Conservation (phyloP, 2,888 invertebrate genomes). For the Polymixis flavicincta region DNA sequence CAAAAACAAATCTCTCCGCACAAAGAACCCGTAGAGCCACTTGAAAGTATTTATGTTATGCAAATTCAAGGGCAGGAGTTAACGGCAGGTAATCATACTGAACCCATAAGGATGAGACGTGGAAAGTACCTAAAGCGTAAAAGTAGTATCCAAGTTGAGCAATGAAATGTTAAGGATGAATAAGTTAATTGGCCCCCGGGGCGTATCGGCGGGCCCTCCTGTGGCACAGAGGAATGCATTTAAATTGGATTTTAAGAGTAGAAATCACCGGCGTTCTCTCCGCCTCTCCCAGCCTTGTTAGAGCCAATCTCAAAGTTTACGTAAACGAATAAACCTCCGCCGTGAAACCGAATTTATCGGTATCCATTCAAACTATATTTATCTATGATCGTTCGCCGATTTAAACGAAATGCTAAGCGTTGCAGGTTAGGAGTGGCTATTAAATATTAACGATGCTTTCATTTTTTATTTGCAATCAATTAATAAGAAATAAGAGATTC, state of each 20-base stretch:
- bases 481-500: background rate
- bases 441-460: constrained; percentile 35
- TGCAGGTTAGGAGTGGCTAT: constrained; percentile 42
- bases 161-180: constrained; percentile 91
- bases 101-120: constrained; percentile 71
- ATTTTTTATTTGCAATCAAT: constrained; percentile 27
- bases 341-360: constrained; percentile 86
- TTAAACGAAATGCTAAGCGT: constrained; percentile 59
- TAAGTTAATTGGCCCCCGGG: constrained; percentile 90
- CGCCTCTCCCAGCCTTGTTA: constrained; percentile 88
- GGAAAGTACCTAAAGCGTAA: constrained; percentile 73
- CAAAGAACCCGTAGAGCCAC: constrained; percentile 20
- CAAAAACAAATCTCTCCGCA: background rate
- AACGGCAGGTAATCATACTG: constrained; percentile 65
- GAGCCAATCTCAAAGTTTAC: constrained; percentile 90
- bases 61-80: constrained; percentile 61
- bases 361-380: constrained; percentile 80
- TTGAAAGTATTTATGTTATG: constrained; percentile 60
- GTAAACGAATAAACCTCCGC: constrained; percentile 89
- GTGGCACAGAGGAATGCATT: constrained; percentile 91
- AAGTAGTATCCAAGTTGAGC: constrained; percentile 85
- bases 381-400: constrained; percentile 56
- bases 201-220: constrained; percentile 88
- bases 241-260: constrained; percentile 91
- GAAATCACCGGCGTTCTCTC: constrained; percentile 88